A percentile compares a stretch with the other conserved stretches of the same genome.
phyloP scores from a whole-genome alignment of 2,797 vertebrate species.

The Spinus pinus region DNA sequence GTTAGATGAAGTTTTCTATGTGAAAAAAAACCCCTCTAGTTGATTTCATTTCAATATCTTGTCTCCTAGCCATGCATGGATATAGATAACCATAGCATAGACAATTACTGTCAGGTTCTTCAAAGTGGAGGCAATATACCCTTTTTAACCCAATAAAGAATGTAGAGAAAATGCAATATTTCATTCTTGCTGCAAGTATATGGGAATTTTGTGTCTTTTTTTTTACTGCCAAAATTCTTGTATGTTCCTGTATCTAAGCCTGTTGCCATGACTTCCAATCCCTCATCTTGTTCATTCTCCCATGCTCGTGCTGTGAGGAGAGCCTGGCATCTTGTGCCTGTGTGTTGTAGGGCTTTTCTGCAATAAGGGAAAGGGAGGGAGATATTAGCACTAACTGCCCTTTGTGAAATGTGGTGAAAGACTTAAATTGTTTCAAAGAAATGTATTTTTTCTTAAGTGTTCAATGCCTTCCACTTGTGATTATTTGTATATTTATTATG shows the following conservation, averaged over 20 bases:
- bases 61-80: background rate
- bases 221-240: background rate
- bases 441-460: background rate
- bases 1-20: background rate
- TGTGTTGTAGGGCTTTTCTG: background rate
- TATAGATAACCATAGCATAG: background rate
- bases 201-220: background rate
- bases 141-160: background rate
- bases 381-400: background rate
- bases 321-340: background rate
- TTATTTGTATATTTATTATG: background rate
- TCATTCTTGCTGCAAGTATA: background rate
- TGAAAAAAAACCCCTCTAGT: background rate
- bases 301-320: background rate
- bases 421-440: background rate
- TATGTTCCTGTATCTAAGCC: background rate
- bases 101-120: background rate
- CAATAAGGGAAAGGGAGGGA: background rate
- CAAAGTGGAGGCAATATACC: background rate
- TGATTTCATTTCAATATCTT: background rate
- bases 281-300: background rate
- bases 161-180: background rate
- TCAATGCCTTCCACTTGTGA: background rate
- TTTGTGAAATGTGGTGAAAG: background rate
- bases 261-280: conserved; percentile 19